Conservation (phyloP, 2,888 invertebrate species). For the Aspidiotus destructor region DNA sequence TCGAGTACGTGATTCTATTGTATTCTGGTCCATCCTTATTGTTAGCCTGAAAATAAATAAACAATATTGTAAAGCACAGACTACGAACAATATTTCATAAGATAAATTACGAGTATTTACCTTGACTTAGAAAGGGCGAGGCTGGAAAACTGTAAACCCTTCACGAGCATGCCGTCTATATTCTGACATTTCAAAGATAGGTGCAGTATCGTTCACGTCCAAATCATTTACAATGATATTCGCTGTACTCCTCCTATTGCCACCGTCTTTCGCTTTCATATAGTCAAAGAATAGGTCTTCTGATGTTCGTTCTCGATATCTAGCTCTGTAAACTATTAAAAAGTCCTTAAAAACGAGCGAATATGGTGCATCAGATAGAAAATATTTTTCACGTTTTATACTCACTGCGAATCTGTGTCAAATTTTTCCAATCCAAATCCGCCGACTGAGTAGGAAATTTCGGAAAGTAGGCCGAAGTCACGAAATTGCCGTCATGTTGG, state of each 20-base stretch:
- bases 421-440: conserved; percentile 67
- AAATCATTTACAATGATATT: conserved; percentile 60
- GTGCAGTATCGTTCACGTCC: conserved; percentile 69
- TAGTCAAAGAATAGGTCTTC: conserved; percentile 65
- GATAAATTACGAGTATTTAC: no score
- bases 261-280: conserved; percentile 73
- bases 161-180: no score
- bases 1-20: no score
- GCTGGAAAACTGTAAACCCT: conserved; percentile 64
- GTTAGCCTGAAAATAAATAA: no score
- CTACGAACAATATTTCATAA: no score
- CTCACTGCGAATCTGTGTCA: conserved; percentile 51
- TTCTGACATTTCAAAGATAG: conserved; percentile 58
- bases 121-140: conserved; percentile 65
- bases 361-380: no score
- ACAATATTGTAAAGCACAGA: no score
- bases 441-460: no score
- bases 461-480: conserved; percentile 61
- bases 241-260: conserved; percentile 59
- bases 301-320: conserved; percentile 77
- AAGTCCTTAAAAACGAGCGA: no score
- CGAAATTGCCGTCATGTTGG: conserved; percentile 57
- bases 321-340: conserved; percentile 43
- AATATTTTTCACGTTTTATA: conserved; percentile 33
- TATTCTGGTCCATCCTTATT: no score